Base-by-base conservation (phyloP, 2,113 vertebrate species). In the Oryzias melastigma region DNA sequence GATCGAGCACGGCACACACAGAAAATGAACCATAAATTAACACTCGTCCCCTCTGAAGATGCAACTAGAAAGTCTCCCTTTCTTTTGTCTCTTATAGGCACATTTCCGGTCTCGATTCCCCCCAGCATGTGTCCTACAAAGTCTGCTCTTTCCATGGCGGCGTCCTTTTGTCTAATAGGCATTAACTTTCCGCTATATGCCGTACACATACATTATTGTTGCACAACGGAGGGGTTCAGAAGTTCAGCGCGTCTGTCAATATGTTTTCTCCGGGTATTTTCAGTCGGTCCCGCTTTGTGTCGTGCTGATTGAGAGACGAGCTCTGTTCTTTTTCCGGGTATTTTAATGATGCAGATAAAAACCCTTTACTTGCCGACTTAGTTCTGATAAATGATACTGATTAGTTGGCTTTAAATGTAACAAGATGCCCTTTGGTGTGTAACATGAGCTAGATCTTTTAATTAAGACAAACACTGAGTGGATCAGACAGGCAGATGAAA, bases 11-110 rank as follows among this genome's bases (percentile, higher is more conserved):
- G 20, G n/a, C 58, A 44, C 51, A 49, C 18, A 18, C 12, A 19
- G 42, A 55, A 65, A 62, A 68, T 51, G 27, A 71, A 29, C 52
- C 49, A 67, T 62, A 62, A 68, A 83, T 77, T 79, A 76, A 56
- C 49, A 65, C 50, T 62, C 20, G 46, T 15, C 46, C 58, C 52
- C 41, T 41, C 43, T 24, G 62, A 52, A 49, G 22, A 61, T 60
- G 46, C 35, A 62, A 44, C 18, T 42, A 0, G 1, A 27, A 25
- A 52, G 25, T 73, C 73, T 51, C 46, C 55, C 0, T 40, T 44
- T 25, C 7, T 1, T 41, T 41, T 51, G 20, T 49, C 43, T 12
- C 18, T 41, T 52, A 44, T 56, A 29, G 53, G 53, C 46, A 14
- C 43, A 22, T 58, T 2, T 2, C 71, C 49, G 46, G 14, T 56